These are phyloP conservation scores for Microcebus ravelobensis DNA, from an alignment of 2,113 vertebrate genomes.

Conservation along the genomic window DNA sequence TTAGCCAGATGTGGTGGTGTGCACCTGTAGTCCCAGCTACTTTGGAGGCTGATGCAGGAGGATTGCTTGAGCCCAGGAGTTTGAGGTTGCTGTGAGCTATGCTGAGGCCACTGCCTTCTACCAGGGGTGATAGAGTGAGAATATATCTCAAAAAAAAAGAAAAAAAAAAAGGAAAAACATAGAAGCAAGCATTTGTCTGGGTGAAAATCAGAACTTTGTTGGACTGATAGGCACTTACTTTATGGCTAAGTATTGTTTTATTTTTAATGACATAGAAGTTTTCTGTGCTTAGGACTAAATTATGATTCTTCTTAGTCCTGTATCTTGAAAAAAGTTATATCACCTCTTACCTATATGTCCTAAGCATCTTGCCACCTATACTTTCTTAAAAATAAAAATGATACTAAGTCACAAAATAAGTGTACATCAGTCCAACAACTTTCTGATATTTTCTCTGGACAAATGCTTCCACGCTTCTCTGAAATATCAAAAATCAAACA, in stretches of 20 bases:
- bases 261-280: not conserved
- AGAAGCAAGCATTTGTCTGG: not conserved
- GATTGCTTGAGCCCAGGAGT: too few relatives aligned
- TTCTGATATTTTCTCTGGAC: not conserved
- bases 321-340: not conserved
- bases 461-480: conserved; percentile 15
- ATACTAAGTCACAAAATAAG: not conserved
- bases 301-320: not conserved
- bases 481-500: not conserved
- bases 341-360: not conserved
- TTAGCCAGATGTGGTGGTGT: too few relatives aligned
- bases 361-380: not conserved
- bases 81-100: too few relatives aligned
- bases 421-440: not conserved
- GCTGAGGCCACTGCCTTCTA: too few relatives aligned
- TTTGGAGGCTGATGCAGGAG: too few relatives aligned
- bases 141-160: too few relatives aligned
- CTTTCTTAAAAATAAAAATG: conserved; percentile 28
- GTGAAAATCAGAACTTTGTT: not conserved
- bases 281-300: not conserved
- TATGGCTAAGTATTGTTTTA: not conserved
- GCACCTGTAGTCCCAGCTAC: too few relatives aligned
- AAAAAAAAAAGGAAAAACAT: too few relatives aligned
- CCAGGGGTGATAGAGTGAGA: too few relatives aligned
- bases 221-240: not conserved